Conservation (phyloP, 2,113 vertebrate species). For the Saiga tatarica region DNA sequence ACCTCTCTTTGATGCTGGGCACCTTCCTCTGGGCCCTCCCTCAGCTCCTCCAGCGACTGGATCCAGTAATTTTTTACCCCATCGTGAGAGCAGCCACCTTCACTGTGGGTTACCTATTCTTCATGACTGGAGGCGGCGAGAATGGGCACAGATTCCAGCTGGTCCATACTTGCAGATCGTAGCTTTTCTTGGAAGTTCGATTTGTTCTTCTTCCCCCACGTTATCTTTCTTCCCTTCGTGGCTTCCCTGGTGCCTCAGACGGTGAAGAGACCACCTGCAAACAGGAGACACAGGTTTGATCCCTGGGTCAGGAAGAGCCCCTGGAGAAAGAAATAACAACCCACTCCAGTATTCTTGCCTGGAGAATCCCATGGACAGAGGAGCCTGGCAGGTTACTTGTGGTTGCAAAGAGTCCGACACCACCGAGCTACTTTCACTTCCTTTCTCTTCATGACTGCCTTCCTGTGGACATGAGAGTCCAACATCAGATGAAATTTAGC, state of each 20-base stretch:
- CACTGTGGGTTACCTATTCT: accelerated
- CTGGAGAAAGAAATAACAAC: background rate
- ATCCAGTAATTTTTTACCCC: background rate
- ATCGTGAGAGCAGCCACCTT: background rate
- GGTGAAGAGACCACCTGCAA: background rate
- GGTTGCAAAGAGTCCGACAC: background rate
- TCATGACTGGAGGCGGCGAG: background rate
- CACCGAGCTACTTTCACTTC: background rate
- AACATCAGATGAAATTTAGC: background rate
- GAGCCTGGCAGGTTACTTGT: background rate
- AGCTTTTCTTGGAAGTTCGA: background rate
- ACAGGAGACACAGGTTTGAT: background rate
- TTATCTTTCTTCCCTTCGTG: background rate
- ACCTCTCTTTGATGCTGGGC: background rate
- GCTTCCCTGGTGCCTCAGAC: background rate
- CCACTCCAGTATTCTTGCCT: background rate
- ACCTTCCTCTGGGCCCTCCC: background rate
- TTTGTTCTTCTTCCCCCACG: background rate
- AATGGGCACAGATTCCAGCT: background rate
- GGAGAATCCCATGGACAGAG: background rate
- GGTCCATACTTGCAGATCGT: background rate
- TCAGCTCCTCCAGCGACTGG: background rate
- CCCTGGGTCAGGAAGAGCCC: background rate
- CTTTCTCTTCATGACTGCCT: background rate
- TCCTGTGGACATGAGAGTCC: background rate